Base-by-base conservation (phyloP, 2,113 vertebrate species). In the Clarias gariepinus region DNA sequence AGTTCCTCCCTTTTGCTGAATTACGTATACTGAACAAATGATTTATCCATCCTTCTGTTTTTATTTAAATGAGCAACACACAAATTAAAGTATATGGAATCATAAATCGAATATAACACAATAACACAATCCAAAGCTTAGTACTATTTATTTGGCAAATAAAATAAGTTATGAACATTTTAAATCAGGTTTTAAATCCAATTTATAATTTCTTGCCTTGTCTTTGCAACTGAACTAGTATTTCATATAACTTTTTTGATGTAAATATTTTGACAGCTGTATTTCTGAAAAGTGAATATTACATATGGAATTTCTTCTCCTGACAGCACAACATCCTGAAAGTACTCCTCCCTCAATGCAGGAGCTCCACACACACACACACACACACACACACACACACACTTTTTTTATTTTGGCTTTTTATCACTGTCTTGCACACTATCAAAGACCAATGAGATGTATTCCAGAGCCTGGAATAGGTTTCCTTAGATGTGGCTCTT, bases 401-500 rank as follows among this genome's bases (percentile, higher is more conserved):
- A 71, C n/a, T n/a, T 28, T 25, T 57, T 78, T 78, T 57, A 78
- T 57, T 85, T 85, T 82, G 86, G 87, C 7, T 86, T 91, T 87
- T 83, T 90, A 92, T 92, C 79, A 63, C 83, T 88, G 86, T 89
- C 87, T 87, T 84, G 66, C 76, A 81, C 55, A 88, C 60, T 93
- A 90, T 92, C 89, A 91, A 91, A 93, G 91, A 87, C 73, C 53
- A 58, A 47, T 77, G 52, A 89, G 93, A 91, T 93, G 82, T 66
- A 89, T 87, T 91, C 86, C 92, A 82, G 78, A 81, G 78, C 21
- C 23, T 85, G 69, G 53, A 30, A 23, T 76, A 77, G 88, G 53
- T 61, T 79, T 84, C 53, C 88, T 92, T 89, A 92, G 61, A 93
- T 94, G 92, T 93, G 91, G 92, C 77, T 82, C 47, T 80, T 85